These are phyloP conservation scores for Thinocorus orbignyianus DNA, from an alignment of 2,113 vertebrate genomes.

Conservation along the genomic window DNA sequence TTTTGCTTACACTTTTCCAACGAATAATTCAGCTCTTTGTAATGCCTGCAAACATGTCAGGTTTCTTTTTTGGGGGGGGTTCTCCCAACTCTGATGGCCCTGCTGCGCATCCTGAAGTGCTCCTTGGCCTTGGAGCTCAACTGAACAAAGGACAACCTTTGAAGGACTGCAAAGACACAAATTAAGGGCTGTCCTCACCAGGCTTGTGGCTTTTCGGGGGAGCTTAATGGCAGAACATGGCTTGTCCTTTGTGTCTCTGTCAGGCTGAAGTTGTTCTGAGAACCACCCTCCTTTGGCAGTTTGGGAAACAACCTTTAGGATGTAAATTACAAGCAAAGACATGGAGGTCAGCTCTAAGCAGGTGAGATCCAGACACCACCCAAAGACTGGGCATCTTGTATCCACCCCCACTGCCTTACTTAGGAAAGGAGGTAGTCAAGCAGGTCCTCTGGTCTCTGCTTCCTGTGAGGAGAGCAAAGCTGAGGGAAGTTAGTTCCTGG, in stretches of 20 bases:
- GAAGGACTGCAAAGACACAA: not conserved
- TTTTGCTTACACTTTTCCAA: not conserved
- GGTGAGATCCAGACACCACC: not conserved
- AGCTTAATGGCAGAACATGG: not conserved
- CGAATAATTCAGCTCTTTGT: not conserved
- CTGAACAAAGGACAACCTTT: not conserved
- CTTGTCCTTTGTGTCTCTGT: accelerated
- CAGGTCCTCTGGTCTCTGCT: not conserved
- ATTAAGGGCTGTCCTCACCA: not conserved
- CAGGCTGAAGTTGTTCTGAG: not conserved
- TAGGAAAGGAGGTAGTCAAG: not conserved
- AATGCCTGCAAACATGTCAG: accelerated
- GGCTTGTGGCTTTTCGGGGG: accelerated
- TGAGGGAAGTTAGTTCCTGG: not conserved
- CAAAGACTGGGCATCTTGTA: not conserved
- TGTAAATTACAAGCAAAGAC: not conserved
- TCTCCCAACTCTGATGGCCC: accelerated
- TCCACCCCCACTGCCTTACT: not conserved
- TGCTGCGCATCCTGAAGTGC: not conserved
- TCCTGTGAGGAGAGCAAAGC: not conserved
- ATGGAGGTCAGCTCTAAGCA: not conserved
- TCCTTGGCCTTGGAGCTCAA: not conserved
- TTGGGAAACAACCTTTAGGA: not conserved
- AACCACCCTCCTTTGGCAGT: not conserved
- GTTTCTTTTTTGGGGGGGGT: not conserved